These are phyloP conservation scores for Polypedilum vanderplanki DNA, from an alignment of 1,140 invertebrate species.

Conservation along the genomic window DNA sequence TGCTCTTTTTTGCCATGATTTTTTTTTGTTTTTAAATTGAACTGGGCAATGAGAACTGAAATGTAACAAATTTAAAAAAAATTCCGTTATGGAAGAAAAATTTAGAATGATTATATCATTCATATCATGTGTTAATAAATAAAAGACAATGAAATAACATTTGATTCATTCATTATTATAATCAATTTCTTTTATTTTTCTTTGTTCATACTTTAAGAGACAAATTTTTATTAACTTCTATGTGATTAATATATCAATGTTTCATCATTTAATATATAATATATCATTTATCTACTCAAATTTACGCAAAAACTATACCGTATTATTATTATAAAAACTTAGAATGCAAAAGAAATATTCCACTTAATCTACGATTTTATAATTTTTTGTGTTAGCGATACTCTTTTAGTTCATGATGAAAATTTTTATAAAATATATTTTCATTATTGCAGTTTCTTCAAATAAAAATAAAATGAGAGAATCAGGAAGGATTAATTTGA, in stretches of 20 bases:
- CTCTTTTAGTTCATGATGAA: background rate
- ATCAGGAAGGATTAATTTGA: background rate
- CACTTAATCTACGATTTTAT: background rate
- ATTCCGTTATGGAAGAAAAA: background rate
- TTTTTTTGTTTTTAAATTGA: background rate
- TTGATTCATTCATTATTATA: slow-evolving; percentile 24
- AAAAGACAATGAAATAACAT: background rate
- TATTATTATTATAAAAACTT: background rate
- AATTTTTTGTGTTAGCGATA: background rate
- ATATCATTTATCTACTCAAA: slow-evolving; percentile 3
- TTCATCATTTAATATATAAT: background rate
- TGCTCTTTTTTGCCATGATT: background rate
- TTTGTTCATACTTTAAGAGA: slow-evolving; percentile 15
- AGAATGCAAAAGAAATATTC: slow-evolving; percentile 12
- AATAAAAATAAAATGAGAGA: background rate
- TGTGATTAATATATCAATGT: background rate
- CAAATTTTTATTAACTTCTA: slow-evolving; percentile 8
- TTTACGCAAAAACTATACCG: background rate
- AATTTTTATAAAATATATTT: background rate
- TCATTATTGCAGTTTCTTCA: background rate
- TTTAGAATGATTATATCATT: background rate
- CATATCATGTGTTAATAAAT: background rate
- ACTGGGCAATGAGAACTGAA: no score
- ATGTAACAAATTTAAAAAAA: background rate
- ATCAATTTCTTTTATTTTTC: slow-evolving; percentile 26